Conservation (phyloP, 1,140 invertebrate species). For the Ostrea denselamellosa region DNA sequence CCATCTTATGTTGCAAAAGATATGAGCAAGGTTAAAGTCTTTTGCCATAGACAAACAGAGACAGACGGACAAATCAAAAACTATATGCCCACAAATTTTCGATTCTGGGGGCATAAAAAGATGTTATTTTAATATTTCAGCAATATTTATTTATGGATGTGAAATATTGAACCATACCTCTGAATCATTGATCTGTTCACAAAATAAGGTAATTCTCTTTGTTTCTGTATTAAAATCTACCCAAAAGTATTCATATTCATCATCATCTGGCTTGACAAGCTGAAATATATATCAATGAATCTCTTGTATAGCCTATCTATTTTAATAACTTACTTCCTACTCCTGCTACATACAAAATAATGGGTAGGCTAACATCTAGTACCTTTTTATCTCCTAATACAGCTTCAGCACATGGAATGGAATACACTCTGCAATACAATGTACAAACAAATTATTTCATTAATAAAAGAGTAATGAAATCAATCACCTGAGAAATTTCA, state of each 20-base stretch:
- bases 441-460: no score
- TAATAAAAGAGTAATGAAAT: no score
- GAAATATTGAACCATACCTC: neutral
- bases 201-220: constrained; percentile 67
- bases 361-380: neutral
- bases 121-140: neutral
- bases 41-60: no score
- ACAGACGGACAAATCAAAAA: no score
- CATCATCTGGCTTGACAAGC: constrained; percentile 68
- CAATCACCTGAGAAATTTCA: no score
- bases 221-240: constrained; percentile 69
- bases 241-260: constrained; percentile 70
- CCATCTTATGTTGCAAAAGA: no score
- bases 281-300: constrained; percentile 46
- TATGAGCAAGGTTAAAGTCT: no score
- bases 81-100: no score
- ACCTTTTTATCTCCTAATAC: constrained; percentile 61
- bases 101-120: no score
- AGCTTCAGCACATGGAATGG: constrained; percentile 61
- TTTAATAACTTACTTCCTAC: neutral
- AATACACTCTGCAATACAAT: constrained; percentile 60
- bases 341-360: constrained; percentile 28
- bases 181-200: constrained; percentile 57
- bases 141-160: neutral
- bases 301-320: neutral